These are phyloP conservation scores for Ametastegia equiseti DNA, from an alignment of 2,888 invertebrate species.

Conservation along the genomic window DNA sequence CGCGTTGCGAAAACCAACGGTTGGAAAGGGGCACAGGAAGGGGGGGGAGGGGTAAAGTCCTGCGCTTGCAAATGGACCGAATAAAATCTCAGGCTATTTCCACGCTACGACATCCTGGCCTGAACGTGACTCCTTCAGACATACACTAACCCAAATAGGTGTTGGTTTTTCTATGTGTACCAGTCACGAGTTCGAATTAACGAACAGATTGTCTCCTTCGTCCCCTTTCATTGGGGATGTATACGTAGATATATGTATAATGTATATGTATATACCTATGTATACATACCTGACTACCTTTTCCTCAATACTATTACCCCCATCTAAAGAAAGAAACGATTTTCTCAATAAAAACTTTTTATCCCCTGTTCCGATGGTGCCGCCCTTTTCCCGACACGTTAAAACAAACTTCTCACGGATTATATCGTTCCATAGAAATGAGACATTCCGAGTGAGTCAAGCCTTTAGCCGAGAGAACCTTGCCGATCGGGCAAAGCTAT, in stretches of 20 bases:
- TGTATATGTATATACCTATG: too few relatives aligned
- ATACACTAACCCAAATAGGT: not conserved
- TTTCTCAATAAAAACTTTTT: slow-evolving; percentile 27
- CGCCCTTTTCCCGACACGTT: not conserved
- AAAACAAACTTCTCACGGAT: slow-evolving; percentile 11
- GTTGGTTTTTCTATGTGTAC: not conserved
- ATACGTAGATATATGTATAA: too few relatives aligned
- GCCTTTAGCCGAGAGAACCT: not conserved
- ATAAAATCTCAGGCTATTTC: slow-evolving; percentile 44
- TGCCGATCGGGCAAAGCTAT: not conserved
- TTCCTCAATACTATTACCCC: not conserved
- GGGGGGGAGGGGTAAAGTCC: not conserved
- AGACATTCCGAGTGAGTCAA: not conserved
- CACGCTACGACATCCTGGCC: slow-evolving; percentile 21
- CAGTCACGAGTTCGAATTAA: not conserved
- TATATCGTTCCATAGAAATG: slow-evolving; percentile 8
- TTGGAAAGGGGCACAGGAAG: not conserved
- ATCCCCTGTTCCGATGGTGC: not conserved
- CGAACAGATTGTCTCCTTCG: slow-evolving; percentile 19
- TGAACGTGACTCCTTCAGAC: not conserved
- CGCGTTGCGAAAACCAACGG: slow-evolving; percentile 38
- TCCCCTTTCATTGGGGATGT: too few relatives aligned
- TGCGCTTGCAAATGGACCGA: slow-evolving; percentile 38
- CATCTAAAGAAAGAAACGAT: not conserved
- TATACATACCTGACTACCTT: not conserved